A percentile compares a stretch with the other conserved stretches of the same genome.
These are phyloP conservation scores for Emmelina monodactyla DNA, from an alignment of 2,888 invertebrate genomes.

Conservation along the genomic window DNA sequence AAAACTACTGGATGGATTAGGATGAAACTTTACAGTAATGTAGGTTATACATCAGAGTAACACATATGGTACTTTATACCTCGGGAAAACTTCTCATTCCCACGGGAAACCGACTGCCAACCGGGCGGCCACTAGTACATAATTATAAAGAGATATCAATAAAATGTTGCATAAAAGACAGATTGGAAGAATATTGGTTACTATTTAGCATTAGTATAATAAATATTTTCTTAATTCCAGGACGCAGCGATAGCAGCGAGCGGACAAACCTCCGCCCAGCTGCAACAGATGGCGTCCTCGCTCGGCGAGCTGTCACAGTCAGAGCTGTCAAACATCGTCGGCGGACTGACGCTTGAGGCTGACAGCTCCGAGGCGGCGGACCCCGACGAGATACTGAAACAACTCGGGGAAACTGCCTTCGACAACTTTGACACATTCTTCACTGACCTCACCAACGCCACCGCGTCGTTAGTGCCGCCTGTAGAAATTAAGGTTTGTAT, in stretches of 20 bases:
- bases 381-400: slow-evolving; percentile 82
- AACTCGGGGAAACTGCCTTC: slow-evolving; percentile 83
- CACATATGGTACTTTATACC: too few species aligned
- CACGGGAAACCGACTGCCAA: too few species aligned
- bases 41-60: too few species aligned
- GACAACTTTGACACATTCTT: slow-evolving; percentile 84
- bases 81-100: too few species aligned
- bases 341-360: slow-evolving; percentile 62
- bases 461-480: slow-evolving; percentile 67
- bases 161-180: too few species aligned
- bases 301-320: slow-evolving; percentile 77
- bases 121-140: too few species aligned
- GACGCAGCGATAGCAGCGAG: slow-evolving; percentile 69
- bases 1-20: too few species aligned
- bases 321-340: slow-evolving; percentile 73
- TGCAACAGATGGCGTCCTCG: slow-evolving; percentile 57
- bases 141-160: too few species aligned
- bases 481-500: slow-evolving; percentile 73
- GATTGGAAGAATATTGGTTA: too few species aligned
- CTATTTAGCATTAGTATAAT: too few species aligned
- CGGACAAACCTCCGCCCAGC: slow-evolving; percentile 59
- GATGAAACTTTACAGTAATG: too few species aligned
- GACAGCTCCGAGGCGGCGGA: slow-evolving; percentile 58
- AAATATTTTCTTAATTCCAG: slow-evolving; percentile 36
- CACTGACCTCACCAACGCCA: slow-evolving; percentile 75